Conservation (phyloP, 2,797 vertebrate species). For the Antennarius maculatus region DNA sequence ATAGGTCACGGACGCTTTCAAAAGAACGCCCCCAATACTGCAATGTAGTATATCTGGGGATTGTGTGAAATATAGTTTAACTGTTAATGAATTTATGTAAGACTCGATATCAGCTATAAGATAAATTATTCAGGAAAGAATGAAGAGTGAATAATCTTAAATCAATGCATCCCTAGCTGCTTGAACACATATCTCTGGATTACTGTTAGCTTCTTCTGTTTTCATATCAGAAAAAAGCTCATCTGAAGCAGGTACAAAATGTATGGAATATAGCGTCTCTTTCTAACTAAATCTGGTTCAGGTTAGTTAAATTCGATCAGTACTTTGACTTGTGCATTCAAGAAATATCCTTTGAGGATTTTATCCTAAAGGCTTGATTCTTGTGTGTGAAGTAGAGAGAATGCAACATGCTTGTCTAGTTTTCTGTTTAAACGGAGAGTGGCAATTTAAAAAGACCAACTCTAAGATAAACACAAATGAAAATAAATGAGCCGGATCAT, state of each 20-base stretch:
- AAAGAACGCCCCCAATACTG: not conserved
- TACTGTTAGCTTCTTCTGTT: conserved; percentile 32
- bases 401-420: not conserved
- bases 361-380: not conserved
- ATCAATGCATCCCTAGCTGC: conserved; percentile 3
- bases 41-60: not conserved
- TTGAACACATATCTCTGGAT: conserved; percentile 14
- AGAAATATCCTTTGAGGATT: not conserved
- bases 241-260: too few relatives aligned
- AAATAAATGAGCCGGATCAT: not conserved
- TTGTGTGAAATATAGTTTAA: not conserved
- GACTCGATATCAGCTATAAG: too few relatives aligned
- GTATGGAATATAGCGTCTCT: too few relatives aligned
- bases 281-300: too few relatives aligned
- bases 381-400: not conserved
- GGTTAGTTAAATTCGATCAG: too few relatives aligned
- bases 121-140: not conserved
- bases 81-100: not conserved
- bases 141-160: conserved; percentile 19
- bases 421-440: conserved; percentile 2
- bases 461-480: not conserved
- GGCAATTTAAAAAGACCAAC: not conserved
- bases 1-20: conserved; percentile 5
- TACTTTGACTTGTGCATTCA: too few relatives aligned
- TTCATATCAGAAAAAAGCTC: not conserved